Evolutionary conservation across 2,888 invertebrate species (phyloP), one percentile per base, ranked within the genome.

Genomic region (Syrphus vitripennis): DNA sequence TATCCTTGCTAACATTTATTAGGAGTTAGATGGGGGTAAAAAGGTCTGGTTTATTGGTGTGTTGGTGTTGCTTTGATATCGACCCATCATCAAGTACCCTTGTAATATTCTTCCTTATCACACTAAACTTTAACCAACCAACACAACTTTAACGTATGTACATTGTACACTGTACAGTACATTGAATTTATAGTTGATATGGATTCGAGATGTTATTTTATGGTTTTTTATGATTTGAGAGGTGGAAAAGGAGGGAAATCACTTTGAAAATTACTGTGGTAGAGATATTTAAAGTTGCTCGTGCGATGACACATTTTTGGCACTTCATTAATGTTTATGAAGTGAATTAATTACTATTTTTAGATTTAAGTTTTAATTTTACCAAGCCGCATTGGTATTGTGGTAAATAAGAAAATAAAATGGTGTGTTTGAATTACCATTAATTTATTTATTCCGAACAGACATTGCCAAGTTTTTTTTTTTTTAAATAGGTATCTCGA

Each of bases 1-100:
- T 86, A 82, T 82, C 77, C 82, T 78, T 77, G 63, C 82, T 84
- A 77, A 78, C 82, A 86, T 82, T 81, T 86, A 84, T 81, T 71
- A 71, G 63, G 59, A 76, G 59, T 26, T 31, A 40, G 26, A 29
- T 24, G 55, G 45, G n/a, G 45, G 26, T n/a, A 29, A 45, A 45
- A 42, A 19, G 45, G 12, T 45, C 24, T 14, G 7, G 0, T 65
- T 50, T 21, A 34, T 59, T 16, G 21, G 29, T 16, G 19, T 48
- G 53, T 53, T 63, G 16, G 48, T 14, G 7, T 14, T 42, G 24
- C 40, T 31, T 48, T 29, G 14, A 21, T 50, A 50, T 55, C 45
- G 34, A 77, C 40, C 71, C 81, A n/a, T n/a, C n/a, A n/a, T n/a
- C n/a, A 72, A 40, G 14, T 40, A 61, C 40, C 40, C 61, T 61